Conservation (phyloP, 2,113 vertebrate genomes). For the Pomatostomus ruficeps region DNA sequence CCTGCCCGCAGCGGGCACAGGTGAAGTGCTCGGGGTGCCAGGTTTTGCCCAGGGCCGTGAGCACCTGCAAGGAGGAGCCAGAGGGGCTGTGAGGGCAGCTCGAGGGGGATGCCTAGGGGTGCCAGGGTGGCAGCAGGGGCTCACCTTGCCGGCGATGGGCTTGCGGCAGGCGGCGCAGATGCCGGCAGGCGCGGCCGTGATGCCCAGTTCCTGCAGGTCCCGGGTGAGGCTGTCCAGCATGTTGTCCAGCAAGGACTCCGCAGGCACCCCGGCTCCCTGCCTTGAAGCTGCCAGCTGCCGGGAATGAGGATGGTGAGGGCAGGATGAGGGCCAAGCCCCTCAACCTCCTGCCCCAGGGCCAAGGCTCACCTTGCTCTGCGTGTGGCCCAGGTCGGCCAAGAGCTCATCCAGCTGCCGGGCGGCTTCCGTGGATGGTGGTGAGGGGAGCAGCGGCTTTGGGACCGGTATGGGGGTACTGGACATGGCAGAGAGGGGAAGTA, state of each 20-base stretch:
- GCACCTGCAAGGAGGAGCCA: slow-evolving; percentile 59
- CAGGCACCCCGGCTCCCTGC: not conserved
- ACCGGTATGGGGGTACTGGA: not conserved
- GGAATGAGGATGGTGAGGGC: not conserved
- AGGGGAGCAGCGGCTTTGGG: not conserved
- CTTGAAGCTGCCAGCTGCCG: not conserved
- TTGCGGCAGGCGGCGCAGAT: slow-evolving; percentile 83
- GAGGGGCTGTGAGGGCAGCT: not conserved
- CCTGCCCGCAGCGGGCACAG: slow-evolving; percentile 74
- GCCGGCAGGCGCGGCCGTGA: slow-evolving; percentile 75
- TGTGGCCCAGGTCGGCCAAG: slow-evolving; percentile 59
- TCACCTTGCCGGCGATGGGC: slow-evolving; percentile 84
- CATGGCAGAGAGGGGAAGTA: not conserved
- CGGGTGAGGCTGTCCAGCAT: slow-evolving; percentile 82
- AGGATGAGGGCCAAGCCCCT: no score
- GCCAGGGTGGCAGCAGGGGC: accelerated
- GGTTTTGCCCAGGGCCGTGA: slow-evolving; percentile 81
- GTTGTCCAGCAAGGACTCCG: slow-evolving; percentile 69
- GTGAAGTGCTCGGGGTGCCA: slow-evolving; percentile 92
- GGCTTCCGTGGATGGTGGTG: not conserved
- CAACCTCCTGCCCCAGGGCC: accelerated
- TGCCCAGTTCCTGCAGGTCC: slow-evolving; percentile 86
- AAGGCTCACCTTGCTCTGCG: slow-evolving; percentile 57
- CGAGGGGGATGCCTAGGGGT: accelerated
- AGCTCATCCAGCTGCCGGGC: slow-evolving; percentile 69